A percentile compares a stretch with the other conserved stretches of the same genome.
Conservation (phyloP, 2,113 vertebrate genomes). For the Numida meleagris region DNA sequence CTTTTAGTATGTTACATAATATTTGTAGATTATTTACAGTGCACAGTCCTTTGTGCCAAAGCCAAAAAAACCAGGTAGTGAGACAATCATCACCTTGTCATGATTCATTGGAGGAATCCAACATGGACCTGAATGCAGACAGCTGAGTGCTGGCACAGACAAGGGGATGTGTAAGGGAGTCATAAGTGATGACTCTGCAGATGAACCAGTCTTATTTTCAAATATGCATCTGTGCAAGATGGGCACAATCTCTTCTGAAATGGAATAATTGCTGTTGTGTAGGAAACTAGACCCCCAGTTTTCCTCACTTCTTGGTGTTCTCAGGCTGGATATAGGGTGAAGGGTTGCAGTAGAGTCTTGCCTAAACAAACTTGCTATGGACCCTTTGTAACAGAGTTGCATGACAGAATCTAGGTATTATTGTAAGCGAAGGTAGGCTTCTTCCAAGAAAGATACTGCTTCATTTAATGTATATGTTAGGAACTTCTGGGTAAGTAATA, state of each 20-base stretch:
- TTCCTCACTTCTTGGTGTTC: neutral
- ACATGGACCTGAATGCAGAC: neutral
- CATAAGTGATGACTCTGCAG: neutral
- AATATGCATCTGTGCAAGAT: neutral
- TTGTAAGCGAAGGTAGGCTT: neutral
- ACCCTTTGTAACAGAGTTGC: neutral
- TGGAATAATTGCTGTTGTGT: neutral
- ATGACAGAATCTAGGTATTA: neutral
- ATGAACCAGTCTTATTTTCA: neutral
- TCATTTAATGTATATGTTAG: neutral
- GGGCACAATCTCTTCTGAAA: neutral
- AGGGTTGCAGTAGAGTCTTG: neutral
- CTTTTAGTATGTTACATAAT: neutral
- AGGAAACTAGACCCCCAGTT: neutral
- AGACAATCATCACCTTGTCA: constrained; percentile 9
- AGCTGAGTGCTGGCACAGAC: neutral
- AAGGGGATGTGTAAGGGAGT: neutral
- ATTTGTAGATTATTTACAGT: neutral
- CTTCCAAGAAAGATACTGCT: neutral
- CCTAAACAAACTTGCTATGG: neutral
- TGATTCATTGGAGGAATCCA: constrained; percentile 1
- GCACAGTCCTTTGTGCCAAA: neutral
- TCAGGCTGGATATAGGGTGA: neutral
- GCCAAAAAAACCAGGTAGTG: neutral
- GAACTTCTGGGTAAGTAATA: neutral